Evolutionary conservation across 2,888 invertebrate genomes (phyloP).

Genomic region (Amblyteles armatorius): DNA sequence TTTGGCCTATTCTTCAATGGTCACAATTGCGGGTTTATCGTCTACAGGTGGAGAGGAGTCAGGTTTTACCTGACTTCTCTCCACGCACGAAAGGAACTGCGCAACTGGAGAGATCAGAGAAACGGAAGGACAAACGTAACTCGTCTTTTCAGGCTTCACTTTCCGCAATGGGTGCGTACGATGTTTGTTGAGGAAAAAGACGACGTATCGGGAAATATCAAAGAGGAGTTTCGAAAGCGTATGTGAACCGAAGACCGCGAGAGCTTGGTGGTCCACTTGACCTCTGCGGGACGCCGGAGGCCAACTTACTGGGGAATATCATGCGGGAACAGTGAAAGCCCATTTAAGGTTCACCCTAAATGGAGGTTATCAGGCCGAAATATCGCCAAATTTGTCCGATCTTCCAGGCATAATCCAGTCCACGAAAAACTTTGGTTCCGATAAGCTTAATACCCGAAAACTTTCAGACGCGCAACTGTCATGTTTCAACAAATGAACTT

Average conservation of each 20-base stretch:
- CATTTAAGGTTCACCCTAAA: no score
- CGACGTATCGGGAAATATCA: neutral
- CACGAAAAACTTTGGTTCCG: neutral
- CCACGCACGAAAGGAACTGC: neutral
- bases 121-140: neutral
- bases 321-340: neutral
- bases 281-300: neutral
- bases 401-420: neutral
- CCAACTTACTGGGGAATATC: neutral
- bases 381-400: no score
- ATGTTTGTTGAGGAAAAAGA: neutral
- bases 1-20: neutral
- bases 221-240: neutral
- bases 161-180: neutral
- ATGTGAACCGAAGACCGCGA: neutral
- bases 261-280: neutral
- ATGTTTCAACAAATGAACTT: conserved; percentile 13
- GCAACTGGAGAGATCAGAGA: neutral
- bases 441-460: conserved; percentile 3
- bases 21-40: neutral
- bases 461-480: neutral
- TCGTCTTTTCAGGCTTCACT: neutral
- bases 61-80: no score
- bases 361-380: no score
- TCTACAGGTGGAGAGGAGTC: neutral